Evolutionary conservation across 2,888 invertebrate species (phyloP), one percentile per base, ranked within the genome.

Genomic region (Drosophila macrospina): DNA sequence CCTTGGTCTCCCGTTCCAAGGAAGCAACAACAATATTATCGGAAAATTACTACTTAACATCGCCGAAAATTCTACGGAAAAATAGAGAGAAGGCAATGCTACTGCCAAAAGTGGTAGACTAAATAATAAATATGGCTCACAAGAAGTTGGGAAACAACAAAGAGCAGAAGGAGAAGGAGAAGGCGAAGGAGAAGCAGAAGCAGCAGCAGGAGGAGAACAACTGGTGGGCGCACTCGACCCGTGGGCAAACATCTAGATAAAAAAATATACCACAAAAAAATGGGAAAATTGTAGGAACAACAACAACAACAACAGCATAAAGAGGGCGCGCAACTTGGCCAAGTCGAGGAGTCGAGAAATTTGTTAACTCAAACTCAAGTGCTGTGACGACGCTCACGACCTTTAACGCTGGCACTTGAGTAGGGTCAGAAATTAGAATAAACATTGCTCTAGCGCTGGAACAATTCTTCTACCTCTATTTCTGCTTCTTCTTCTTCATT

Each of bases 1-100:
- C 67, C 42, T 59, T 39, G 39, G 39, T 5, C 10, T 34, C 13
- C 30, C 11, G 15, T 60, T 45, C 44, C 37, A 26, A 24, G 20
- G 39, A 11, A 50, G 47, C 26, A n/a, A 54, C 26, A n/a, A 54
- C 55, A 50, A 56, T 51, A 71, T 86, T 89, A 89, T 90, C 90
- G 76, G 88, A 85, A 89, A 89, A 90, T 89, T 69, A 89, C 90
- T 87, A 86, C 86, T 90, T 86, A 89, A 90, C 89, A 89, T 89
- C 88, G 69, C 36, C 42, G 32, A 36, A 65, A 83, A 74, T 89
- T 89, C 89, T 71, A 77, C 45, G 83, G 80, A 88, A 56, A 56
- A n/a, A n/a, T n/a, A n/a, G n/a, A n/a, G n/a, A n/a, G n/a, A n/a
- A 15, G 42, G 15, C 32, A 16, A 28, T 15, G 10, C 30, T 11